A percentile compares a stretch with the other conserved stretches of the same genome.
These are phyloP conservation scores for Solea senegalensis DNA, from an alignment of 2,113 vertebrate species.

Conservation along the genomic window DNA sequence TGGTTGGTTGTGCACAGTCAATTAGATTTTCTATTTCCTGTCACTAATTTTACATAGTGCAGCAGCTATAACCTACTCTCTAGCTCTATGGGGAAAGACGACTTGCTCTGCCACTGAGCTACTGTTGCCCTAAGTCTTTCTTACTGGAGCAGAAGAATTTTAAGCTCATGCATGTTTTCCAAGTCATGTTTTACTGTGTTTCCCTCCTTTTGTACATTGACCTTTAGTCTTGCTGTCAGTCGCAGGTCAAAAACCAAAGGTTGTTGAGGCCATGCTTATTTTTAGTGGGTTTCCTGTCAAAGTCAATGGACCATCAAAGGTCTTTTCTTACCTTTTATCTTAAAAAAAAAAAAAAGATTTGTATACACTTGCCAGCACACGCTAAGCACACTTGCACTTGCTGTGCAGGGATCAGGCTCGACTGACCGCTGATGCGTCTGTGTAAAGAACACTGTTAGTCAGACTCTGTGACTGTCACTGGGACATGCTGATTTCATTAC, in stretches of 20 bases:
- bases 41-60: no score
- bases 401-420: conserved; percentile 1
- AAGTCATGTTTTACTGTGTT: conserved; percentile 14
- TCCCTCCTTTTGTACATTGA: conserved; percentile 26
- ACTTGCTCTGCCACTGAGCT: no score
- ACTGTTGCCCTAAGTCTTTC: background rate
- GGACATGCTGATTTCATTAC: background rate
- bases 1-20: no score
- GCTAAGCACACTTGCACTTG: background rate
- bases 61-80: no score
- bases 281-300: conserved; percentile 38
- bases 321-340: conserved; percentile 12
- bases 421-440: conserved; percentile 9
- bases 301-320: conserved; percentile 23
- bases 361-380: background rate
- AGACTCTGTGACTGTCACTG: background rate
- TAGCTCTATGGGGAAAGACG: no score
- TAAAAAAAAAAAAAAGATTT: conserved; percentile 3
- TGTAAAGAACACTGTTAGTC: background rate
- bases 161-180: background rate
- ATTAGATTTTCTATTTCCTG: no score
- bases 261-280: conserved; percentile 21
- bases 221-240: conserved; percentile 38
- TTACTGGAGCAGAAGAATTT: background rate
- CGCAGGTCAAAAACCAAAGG: conserved; percentile 32